Base-by-base conservation (phyloP, 2,888 invertebrate genomes). In the Ophion obscuratus region DNA sequence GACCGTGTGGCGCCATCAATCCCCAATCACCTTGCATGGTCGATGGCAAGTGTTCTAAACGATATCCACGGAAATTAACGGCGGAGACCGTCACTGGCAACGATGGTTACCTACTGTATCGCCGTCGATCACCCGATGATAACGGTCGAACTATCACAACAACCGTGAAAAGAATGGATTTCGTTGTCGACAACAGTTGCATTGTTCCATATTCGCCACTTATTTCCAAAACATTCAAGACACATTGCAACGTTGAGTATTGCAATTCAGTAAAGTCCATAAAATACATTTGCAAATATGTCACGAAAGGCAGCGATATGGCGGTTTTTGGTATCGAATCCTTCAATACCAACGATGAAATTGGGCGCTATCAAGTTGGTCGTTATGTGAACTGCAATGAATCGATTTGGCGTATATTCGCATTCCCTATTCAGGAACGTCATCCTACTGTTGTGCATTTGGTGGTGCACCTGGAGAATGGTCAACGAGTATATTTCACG, bases 201-300 rank as follows among this genome's bases (percentile, higher is more conserved):
- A 68, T 87, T n/a, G 88, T 90, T 17, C 90, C 89, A 31, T 90
- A 88, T 77, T 78, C 36, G 14, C 90, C 90, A 66, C 17, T 90
- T 20, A 86, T 91, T 2, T 87, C 71, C 2, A 81, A 84, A 68
- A 88, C 74, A 9, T 91, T 88, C 66, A 83, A 92, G 24, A 90
- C 91, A 2, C 93, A 94, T 85, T 92, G 92, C 20, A 94, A 94
- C 87, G 92, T 94, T 36, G 94, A 94, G 83, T 91, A 75, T 81
- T 95, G 94, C 81, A 91, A 87, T 86, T 91, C 91, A 0, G 90
- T 93, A 3, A 91, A 92, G 73, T 85, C 88, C 6, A 90, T 91
- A 40, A 92, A 92, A 88, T 92, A 91, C 75, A 87, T 92, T 75
- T 90, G 89, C 47, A 92, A 92, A 85, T 68, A 68, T 68, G 68